A percentile compares a stretch with the other conserved stretches of the same genome.
These are phyloP conservation scores for Thereva nobilitata DNA, from an alignment of 2,888 invertebrate species.

Conservation along the genomic window DNA sequence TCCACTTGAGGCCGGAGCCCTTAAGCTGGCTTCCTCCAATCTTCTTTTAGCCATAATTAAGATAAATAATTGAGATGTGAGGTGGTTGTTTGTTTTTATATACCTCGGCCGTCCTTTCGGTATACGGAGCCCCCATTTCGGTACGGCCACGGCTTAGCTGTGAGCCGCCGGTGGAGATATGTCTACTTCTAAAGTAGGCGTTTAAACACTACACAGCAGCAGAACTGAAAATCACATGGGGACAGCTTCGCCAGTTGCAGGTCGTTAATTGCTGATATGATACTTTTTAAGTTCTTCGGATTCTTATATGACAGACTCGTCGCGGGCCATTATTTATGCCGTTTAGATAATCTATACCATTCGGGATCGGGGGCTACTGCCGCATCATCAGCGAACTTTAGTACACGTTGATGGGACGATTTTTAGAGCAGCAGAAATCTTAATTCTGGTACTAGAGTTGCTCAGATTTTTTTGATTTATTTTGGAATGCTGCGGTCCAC, in stretches of 20 bases:
- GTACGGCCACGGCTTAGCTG: too few relatives aligned
- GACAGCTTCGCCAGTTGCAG: constrained; percentile 11
- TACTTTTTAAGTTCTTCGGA: constrained; percentile 28
- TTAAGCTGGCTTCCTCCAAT: constrained; percentile 4
- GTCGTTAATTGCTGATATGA: constrained; percentile 42
- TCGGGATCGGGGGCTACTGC: constrained; percentile 37
- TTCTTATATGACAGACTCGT: constrained; percentile 31
- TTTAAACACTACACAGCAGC: background rate
- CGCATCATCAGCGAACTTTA: constrained; percentile 9
- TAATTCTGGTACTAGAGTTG: constrained; percentile 18
- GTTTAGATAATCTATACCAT: constrained; percentile 32
- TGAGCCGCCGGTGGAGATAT: background rate
- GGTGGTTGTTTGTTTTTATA: constrained; percentile 37
- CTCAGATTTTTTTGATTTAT: constrained; percentile 32
- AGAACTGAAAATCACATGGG: constrained; percentile 11
- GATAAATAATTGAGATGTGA: constrained; percentile 42
- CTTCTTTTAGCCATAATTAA: constrained; percentile 40
- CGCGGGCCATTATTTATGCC: constrained; percentile 35
- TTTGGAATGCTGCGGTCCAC: constrained; percentile 19
- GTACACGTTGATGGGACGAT: background rate
- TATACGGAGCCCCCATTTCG: constrained; percentile 9
- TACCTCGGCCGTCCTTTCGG: constrained; percentile 28
- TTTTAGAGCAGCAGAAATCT: constrained; percentile 9
- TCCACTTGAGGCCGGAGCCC: constrained; percentile 12
- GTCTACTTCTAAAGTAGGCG: constrained; percentile 12